These are phyloP conservation scores for Sphaerophoria taeniata DNA, from an alignment of 2,888 invertebrate species.

Conservation along the genomic window DNA sequence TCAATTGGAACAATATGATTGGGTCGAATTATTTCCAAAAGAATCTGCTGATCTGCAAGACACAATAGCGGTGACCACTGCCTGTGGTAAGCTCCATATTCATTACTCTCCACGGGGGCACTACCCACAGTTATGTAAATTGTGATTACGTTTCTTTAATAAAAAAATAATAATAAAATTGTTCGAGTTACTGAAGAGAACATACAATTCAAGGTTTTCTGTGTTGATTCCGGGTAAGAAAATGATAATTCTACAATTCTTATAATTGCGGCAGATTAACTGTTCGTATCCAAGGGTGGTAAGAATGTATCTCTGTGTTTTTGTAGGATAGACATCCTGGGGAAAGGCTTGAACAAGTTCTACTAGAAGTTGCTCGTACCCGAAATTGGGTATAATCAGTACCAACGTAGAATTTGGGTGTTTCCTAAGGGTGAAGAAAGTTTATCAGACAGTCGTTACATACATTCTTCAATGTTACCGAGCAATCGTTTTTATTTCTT, in stretches of 20 bases:
- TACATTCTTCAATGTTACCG: slow-evolving; percentile 16
- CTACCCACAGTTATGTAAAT: slow-evolving; percentile 52
- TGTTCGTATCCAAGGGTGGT: slow-evolving; percentile 35
- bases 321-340: slow-evolving; percentile 33
- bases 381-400: slow-evolving; percentile 51
- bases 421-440: slow-evolving; percentile 1
- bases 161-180: no score
- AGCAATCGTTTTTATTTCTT: slow-evolving; percentile 54
- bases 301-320: slow-evolving; percentile 44
- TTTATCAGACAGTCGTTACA: background rate
- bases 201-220: slow-evolving; percentile 47
- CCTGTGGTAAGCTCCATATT: slow-evolving; percentile 31
- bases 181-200: no score
- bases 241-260: slow-evolving; percentile 30
- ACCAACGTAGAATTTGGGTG: slow-evolving; percentile 29
- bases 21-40: slow-evolving; percentile 53
- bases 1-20: slow-evolving; percentile 48
- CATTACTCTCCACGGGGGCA: background rate
- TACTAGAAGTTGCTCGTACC: slow-evolving; percentile 52
- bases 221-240: slow-evolving; percentile 33
- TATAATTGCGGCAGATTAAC: background rate
- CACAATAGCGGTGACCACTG: slow-evolving; percentile 65
- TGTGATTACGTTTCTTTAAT: slow-evolving; percentile 32
- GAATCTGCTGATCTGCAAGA: slow-evolving; percentile 46
- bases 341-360: slow-evolving; percentile 44